Percentiles rank a stretch among this genome's conserved stretches.
phyloP scores from a whole-genome alignment of 92 coral and sea anemone species.

The Porites evermanni region DNA sequence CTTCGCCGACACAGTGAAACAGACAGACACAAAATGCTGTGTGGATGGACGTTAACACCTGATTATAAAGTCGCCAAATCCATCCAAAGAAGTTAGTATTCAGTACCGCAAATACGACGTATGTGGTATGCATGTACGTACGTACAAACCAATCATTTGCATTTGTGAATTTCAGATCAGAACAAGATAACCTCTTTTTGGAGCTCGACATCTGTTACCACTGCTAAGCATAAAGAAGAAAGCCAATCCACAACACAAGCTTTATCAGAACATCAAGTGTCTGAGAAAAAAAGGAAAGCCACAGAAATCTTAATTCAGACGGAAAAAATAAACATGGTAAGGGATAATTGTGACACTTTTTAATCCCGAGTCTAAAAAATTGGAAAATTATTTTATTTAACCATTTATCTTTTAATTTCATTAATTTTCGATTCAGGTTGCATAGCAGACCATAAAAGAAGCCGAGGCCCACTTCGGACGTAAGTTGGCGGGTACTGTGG shows the following conservation, averaged over 20 bases:
- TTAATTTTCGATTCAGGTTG: constrained; percentile 19
- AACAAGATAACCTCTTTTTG: not conserved
- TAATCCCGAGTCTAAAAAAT: too few species aligned
- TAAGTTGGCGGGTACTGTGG: constrained; percentile 20
- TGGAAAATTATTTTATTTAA: too few species aligned
- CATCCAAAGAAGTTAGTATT: too few species aligned
- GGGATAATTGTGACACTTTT: not conserved
- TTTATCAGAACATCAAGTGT: not conserved
- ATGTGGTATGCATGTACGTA: too few species aligned
- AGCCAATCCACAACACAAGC: not conserved
- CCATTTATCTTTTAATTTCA: too few species aligned
- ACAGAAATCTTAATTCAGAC: constrained; percentile 10
- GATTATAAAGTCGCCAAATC: constrained; percentile 22
- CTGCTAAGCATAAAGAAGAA: constrained; percentile 20
- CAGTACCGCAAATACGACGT: too few species aligned
- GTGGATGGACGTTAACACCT: constrained; percentile 28
- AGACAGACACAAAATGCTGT: constrained; percentile 34
- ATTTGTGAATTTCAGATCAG: too few species aligned
- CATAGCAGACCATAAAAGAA: constrained; percentile 10
- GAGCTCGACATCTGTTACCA: constrained; percentile 11
- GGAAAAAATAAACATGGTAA: constrained; percentile 27
- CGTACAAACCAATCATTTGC: not conserved
- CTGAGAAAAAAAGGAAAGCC: constrained; percentile 32
- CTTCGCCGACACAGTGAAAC: constrained; percentile 33
- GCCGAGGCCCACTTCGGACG: constrained; percentile 25